Base-by-base conservation (phyloP, 2,888 invertebrate genomes). In the Onthophagus sagittarius region DNA sequence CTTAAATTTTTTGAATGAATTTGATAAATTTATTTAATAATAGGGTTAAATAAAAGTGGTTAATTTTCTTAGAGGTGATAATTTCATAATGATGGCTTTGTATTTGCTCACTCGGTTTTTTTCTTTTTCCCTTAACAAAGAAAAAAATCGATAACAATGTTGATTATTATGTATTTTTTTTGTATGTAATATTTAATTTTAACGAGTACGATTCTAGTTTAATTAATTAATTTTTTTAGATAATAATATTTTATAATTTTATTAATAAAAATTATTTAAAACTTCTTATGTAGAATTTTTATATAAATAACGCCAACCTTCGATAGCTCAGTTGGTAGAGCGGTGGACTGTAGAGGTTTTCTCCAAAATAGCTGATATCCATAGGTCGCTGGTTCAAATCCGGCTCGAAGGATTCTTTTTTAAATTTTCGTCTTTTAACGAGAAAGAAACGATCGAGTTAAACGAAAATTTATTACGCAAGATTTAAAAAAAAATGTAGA, bases 301-400 rank as follows among this genome's bases (percentile, higher is more conserved):
- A 53, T 53, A 11, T 14, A 6, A 9, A 2, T 23, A 23, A 23
- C 23, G n/a, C 69, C 69, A 78, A 77, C 82, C 82, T 83, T 83
- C 83, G 82, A 83, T 83, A 82, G 81, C 82, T 83, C 82, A 83
- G 83, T 83, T 83, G 83, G 83, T 83, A 83, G 83, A 83, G 83
- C 83, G 83, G 83, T 83, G 83, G 83, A 83, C 83, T 83, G 83
- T 83, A 83, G 83, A 31, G 23, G 67, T 23, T 0, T 11, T 3
- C 3, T 3, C 1, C 1, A 23, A 23, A 23, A 3, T 23, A 53
- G 39, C 39, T 53, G 39, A 53, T 53, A 89, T 89, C 89, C 89
- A 89, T 89, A 89, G 89, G 89, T 89, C 89, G 88, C 89, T 89
- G 89, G 89, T 89, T 89, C 89, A 89, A 89, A 89, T 89, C 89